Evolutionary conservation across 2,797 vertebrate species (phyloP).

Genomic region (Enteromius trimaculatus): DNA sequence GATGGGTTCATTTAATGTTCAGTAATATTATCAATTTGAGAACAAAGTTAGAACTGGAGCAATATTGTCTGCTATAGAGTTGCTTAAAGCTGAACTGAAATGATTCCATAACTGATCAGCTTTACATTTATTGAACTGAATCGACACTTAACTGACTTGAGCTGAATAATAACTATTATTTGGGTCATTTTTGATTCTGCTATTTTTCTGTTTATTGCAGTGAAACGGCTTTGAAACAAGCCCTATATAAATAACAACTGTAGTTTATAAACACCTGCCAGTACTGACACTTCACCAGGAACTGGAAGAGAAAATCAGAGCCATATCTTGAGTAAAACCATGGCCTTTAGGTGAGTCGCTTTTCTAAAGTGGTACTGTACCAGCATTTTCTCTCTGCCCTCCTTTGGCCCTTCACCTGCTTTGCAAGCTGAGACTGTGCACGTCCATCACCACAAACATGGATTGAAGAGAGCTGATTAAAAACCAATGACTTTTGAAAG

Average conservation of each 20-base stretch:
- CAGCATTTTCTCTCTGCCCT: conserved; percentile 1
- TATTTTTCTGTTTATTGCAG: neutral
- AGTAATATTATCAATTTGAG: neutral
- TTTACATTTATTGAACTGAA: neutral
- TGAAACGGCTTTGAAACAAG: neutral
- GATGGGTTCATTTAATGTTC: neutral
- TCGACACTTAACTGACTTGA: neutral
- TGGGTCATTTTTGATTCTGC: neutral
- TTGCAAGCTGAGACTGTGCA: conserved; percentile 62
- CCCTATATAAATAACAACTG: neutral
- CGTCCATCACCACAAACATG: conserved; percentile 60
- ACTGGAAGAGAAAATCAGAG: neutral
- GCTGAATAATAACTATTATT: neutral
- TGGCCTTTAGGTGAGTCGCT: neutral
- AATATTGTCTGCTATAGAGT: neutral
- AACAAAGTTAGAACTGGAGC: neutral
- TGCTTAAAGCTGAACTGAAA: neutral
- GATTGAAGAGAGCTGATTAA: conserved; percentile 72
- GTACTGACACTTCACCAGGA: neutral
- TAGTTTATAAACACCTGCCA: neutral
- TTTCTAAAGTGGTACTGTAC: neutral
- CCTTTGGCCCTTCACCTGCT: conserved; percentile 65
- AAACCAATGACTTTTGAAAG: conserved; percentile 69
- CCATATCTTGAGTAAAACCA: neutral
- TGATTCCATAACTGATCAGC: neutral